Conservation (phyloP, 2,888 invertebrate species). For the Trachelus stipa region DNA sequence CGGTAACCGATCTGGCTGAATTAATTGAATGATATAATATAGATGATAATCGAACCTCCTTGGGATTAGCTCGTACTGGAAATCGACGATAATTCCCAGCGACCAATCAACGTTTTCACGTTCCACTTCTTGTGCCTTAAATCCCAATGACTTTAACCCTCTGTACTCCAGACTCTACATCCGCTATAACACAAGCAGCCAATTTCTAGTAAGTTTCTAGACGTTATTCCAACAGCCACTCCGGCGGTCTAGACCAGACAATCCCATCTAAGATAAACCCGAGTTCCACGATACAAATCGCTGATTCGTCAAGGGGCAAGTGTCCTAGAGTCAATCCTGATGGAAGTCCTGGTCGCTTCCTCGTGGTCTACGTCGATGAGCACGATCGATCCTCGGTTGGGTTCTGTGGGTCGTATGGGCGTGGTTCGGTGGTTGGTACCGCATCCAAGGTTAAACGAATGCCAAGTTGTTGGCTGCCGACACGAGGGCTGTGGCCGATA, state of each 20-base stretch:
- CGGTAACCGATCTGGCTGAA: background rate
- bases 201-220: background rate
- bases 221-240: background rate
- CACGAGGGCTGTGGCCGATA: background rate
- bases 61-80: background rate
- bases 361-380: background rate
- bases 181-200: background rate
- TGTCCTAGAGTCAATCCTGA: background rate
- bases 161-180: background rate
- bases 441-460: conserved; percentile 9
- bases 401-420: background rate
- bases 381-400: background rate
- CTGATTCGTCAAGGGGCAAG: background rate
- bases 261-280: background rate
- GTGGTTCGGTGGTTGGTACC: conserved; percentile 9
- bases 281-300: background rate
- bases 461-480: background rate
- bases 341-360: background rate
- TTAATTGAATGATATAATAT: background rate
- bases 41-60: background rate
- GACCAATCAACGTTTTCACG: background rate
- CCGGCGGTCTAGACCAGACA: background rate
- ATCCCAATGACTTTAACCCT: background rate
- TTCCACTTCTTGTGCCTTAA: background rate
- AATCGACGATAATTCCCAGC: background rate